Evolutionary conservation across 2,888 invertebrate genomes (phyloP), one percentile per base, ranked within the genome.

Genomic region (Mythimna loreyi): DNA sequence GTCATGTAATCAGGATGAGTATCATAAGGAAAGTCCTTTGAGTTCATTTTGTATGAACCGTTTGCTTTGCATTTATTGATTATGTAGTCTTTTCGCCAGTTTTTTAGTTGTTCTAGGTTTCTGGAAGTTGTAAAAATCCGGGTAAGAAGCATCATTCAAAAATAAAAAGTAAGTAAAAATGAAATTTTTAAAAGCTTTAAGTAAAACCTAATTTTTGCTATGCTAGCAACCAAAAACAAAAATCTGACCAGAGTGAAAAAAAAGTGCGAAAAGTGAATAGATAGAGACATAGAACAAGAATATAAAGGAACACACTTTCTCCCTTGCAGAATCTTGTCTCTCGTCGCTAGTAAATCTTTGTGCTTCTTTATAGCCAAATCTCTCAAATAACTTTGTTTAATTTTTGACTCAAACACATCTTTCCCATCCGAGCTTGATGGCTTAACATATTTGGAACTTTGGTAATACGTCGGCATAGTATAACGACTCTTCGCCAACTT

Each of bases 241-340:
- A 61, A 56, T 59, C 58, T 45, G 61, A 21, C 25, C 45, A 50
- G 21, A 53, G 16, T 28, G 23, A 53, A 23, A 73, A 47, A 53
- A 57, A 63, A 5, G 3, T 30, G 19, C 7, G 21, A 50, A 28
- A 57, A 36, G 28, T 21, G 19, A 49, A 62, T 33, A 59, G 2
- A 6, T 43, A 50, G 7, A 60, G 7, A 60, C 49, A 58, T 45
- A 33, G 25, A 28, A 45, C 21, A 40, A 30, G 28, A 36, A 61
- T 45, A 45, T 19, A 68, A 53, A 47, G 60, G 36, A 75, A 88
- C 93, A 92, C 91, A 97, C 97, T 96, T 96, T 87, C 96, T 96
- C 71, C 96, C 96, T 85, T 97, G 97, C 63, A 97, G 85, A 75
- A 96, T 95, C 81, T 94, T 94, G 57, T 97, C 96, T 83, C 96